Evolutionary conservation across 2,888 invertebrate genomes (phyloP).

Genomic region (Dynastes hyllus): DNA sequence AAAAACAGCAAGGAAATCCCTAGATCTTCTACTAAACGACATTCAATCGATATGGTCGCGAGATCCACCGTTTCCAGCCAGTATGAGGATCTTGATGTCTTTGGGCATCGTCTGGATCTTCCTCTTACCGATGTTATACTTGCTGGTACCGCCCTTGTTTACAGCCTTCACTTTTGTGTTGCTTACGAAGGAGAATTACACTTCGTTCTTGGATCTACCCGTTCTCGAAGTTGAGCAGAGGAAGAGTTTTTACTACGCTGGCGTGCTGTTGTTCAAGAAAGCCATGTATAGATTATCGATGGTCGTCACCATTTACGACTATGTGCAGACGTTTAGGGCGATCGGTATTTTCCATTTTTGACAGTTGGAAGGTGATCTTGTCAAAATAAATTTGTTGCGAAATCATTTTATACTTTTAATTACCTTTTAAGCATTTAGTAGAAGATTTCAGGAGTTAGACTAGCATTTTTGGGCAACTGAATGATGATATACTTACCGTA

Average conservation of each 20-base stretch:
- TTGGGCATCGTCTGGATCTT: slow-evolving; percentile 39
- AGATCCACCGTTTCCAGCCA: slow-evolving; percentile 48
- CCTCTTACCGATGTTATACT: slow-evolving; percentile 40
- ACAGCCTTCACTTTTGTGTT: slow-evolving; percentile 10
- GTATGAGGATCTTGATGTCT: slow-evolving; percentile 47
- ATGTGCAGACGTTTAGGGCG: slow-evolving; percentile 48
- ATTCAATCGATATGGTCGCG: slow-evolving; percentile 46
- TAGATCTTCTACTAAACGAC: slow-evolving; percentile 33
- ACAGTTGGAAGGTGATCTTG: not conserved
- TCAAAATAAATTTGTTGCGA: not conserved
- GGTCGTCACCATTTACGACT: slow-evolving; percentile 48
- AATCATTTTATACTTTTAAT: too few species aligned
- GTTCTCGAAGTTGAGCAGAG: slow-evolving; percentile 35
- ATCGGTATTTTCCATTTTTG: slow-evolving; percentile 44
- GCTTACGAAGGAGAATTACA: slow-evolving; percentile 31
- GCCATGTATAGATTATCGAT: slow-evolving; percentile 49
- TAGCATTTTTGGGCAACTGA: too few species aligned
- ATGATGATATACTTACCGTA: too few species aligned
- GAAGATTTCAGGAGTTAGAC: too few species aligned
- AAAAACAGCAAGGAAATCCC: slow-evolving; percentile 32
- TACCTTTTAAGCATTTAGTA: too few species aligned
- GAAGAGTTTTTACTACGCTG: slow-evolving; percentile 25
- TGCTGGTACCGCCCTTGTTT: slow-evolving; percentile 44
- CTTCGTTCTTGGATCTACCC: slow-evolving; percentile 33
- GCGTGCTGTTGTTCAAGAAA: slow-evolving; percentile 33